phyloP scores from a whole-genome alignment of 2,888 invertebrate genomes.

The Petrophora chlorosata region DNA sequence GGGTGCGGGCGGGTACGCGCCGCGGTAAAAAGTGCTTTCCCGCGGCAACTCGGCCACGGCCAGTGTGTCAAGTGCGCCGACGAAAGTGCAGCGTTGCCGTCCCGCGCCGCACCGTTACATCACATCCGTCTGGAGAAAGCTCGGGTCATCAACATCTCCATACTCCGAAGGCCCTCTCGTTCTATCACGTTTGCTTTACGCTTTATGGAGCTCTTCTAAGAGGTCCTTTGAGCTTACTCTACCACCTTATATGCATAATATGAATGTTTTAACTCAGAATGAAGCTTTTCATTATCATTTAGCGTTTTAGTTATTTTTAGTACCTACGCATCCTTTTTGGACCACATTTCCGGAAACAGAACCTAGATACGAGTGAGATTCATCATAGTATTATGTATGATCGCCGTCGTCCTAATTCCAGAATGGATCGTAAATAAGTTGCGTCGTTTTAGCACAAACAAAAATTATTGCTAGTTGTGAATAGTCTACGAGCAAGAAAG shows the following conservation, averaged over 20 bases:
- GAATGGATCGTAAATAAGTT: conserved; percentile 72
- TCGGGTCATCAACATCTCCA: conserved; percentile 67
- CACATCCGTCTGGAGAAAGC: conserved; percentile 79
- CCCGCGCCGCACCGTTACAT: conserved; percentile 71
- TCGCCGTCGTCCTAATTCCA: conserved; percentile 68
- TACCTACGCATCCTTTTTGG: not conserved
- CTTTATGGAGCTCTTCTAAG: not conserved
- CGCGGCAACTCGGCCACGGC: conserved; percentile 81
- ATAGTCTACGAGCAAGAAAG: conserved; percentile 64
- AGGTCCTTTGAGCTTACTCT: not conserved
- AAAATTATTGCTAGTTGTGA: conserved; percentile 72
- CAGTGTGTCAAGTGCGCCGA: conserved; percentile 83
- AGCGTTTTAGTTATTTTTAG: conserved; percentile 4
- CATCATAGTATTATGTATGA: conserved; percentile 47
- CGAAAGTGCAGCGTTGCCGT: conserved; percentile 79
- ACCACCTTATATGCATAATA: not conserved
- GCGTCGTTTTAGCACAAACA: conserved; percentile 77
- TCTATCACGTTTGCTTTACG: conserved; percentile 2
- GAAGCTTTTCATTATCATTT: conserved; percentile 7
- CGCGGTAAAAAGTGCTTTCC: conserved; percentile 81
- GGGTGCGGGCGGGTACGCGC: conserved; percentile 60
- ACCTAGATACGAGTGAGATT: conserved; percentile 31
- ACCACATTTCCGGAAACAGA: conserved; percentile 12
- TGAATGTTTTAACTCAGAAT: not conserved
- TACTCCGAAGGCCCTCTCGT: conserved; percentile 33